A percentile compares a stretch with the other conserved stretches of the same genome.
Evolutionary conservation across 2,797 vertebrate species (phyloP).

Genomic region (Phalanger gymnotis): DNA sequence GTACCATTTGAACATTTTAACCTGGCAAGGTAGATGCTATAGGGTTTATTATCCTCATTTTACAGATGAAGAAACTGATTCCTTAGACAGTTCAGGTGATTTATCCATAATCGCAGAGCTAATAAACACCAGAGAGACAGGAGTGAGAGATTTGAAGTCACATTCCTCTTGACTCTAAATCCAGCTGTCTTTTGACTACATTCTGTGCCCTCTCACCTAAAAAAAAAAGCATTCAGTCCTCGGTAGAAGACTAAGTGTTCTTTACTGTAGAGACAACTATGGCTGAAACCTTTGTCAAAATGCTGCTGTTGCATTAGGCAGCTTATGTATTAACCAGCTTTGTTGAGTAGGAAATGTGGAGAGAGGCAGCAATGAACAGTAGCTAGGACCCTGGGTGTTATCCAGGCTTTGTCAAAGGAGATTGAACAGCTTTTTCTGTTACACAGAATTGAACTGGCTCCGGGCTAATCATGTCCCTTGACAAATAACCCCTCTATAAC

Average conservation of each 20-base stretch:
- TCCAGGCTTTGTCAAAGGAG: not conserved
- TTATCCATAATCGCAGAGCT: not conserved
- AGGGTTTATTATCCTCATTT: not conserved
- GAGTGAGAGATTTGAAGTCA: not conserved
- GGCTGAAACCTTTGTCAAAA: not conserved
- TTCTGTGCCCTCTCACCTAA: not conserved
- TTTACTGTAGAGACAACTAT: not conserved
- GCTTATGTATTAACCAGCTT: not conserved
- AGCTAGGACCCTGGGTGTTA: not conserved
- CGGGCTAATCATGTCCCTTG: not conserved
- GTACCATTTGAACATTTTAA: not conserved
- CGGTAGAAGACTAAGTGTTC: not conserved
- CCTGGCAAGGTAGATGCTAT: rapidly evolving
- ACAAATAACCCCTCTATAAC: not conserved
- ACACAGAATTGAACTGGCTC: not conserved
- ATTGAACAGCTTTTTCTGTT: not conserved
- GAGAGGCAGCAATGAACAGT: not conserved
- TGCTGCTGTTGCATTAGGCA: not conserved
- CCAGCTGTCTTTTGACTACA: not conserved
- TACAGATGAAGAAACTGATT: not conserved
- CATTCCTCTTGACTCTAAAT: not conserved
- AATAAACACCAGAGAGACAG: not conserved
- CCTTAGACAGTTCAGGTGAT: not conserved
- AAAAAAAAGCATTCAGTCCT: not conserved
- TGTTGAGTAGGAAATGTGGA: not conserved